phyloP scores from a whole-genome alignment of 1,140 invertebrate genomes.

The Drusus annulatus region DNA sequence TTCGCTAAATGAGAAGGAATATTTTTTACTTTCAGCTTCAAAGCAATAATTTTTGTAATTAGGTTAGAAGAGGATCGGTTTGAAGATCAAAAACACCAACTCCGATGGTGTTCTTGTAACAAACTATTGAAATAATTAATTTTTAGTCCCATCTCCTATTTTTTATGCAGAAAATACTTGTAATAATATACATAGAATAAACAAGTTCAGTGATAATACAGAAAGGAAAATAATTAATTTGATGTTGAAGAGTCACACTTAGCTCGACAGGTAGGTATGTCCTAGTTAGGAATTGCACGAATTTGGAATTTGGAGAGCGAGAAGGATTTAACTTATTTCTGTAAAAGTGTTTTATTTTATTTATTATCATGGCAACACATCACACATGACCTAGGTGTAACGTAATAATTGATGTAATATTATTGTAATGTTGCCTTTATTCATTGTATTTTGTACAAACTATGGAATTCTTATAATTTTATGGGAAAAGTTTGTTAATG shows the following conservation, averaged over 20 bases:
- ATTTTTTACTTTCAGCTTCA: slow-evolving; percentile 29
- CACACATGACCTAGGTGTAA: slow-evolving; percentile 13
- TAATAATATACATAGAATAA: too few relatives aligned
- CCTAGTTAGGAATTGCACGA: background rate
- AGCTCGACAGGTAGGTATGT: background rate
- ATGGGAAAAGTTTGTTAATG: too few relatives aligned
- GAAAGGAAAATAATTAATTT: background rate
- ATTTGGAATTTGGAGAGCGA: background rate
- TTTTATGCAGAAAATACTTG: too few relatives aligned
- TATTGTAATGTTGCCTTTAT: too few relatives aligned
- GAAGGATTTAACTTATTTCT: slow-evolving; percentile 10
- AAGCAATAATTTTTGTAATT: slow-evolving; percentile 33
- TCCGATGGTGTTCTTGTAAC: too few relatives aligned
- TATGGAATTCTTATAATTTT: too few relatives aligned
- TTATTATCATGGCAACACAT: slow-evolving; percentile 8
- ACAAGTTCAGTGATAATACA: too few relatives aligned
- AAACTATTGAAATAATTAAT: too few relatives aligned
- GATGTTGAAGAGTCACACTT: background rate
- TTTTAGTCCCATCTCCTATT: too few relatives aligned
- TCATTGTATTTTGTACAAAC: too few relatives aligned
- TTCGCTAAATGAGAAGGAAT: slow-evolving; percentile 15
- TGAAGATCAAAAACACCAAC: background rate
- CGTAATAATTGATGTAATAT: background rate
- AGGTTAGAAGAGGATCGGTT: slow-evolving; percentile 23
- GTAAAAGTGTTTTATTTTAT: background rate